Base-by-base conservation (phyloP, 2,888 invertebrate genomes). In the Hymenopus coronatus region DNA sequence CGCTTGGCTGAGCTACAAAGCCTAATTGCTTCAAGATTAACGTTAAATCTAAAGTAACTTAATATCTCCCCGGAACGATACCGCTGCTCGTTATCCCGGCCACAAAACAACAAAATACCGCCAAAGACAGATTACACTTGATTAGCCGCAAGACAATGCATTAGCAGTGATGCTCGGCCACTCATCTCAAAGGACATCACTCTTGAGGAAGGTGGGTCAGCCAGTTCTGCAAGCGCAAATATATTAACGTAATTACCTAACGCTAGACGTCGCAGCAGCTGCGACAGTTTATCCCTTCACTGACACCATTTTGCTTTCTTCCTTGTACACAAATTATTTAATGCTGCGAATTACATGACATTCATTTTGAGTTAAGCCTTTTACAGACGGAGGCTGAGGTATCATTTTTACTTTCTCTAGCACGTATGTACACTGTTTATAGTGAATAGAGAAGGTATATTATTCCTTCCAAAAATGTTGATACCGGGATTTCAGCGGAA, bases 21-120 rank as follows among this genome's bases (percentile, higher is more conserved):
- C 87, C 87, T 87, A 89, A 89, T 89, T 89, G 87, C 89, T 33
- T n/a, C 83, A 87, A 89, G 87, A 87, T 89, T 89, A 89, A 86
- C 89, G 87, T 85, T 87, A 89, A 89, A 87, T 81, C 89, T 83
- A 82, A 87, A 30, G 84, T 70, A 89, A 89, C 83, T 83, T 89
- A 89, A 89, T 89, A 28, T 83, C 83, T 70, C 54, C 20, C 20
- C 54, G 54, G 54, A 20, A 70, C 54, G 25, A 70, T 70, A 70
- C 54, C 54, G 54, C 20, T 20, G 54, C 54, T 70, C 54, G 15
- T 25, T 70, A 40, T 40, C 40, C 3, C 20, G 25, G 54, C 54
- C 54, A 70, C 54, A 25, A 70, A 20, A 70, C 54, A 70, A 25
- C 54, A 70, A 54, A 33, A 54, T 54, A 15, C 15, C 12, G 20